Conservation (phyloP, 2,888 invertebrate species). For the Pycnomerus fuliginosus region DNA sequence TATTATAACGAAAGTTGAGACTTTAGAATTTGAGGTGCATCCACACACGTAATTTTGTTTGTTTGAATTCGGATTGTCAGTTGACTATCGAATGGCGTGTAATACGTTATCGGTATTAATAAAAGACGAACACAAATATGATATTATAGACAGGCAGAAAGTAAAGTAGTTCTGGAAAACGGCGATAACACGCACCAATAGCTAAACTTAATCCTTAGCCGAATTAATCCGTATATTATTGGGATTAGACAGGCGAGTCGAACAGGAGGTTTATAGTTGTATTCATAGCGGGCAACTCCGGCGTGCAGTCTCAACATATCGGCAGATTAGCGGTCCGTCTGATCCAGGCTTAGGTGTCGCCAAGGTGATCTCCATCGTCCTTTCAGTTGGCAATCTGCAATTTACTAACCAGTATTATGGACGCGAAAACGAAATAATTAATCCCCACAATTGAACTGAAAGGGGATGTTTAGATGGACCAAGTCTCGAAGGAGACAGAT, state of each 20-base stretch:
- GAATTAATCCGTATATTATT: constrained; percentile 54
- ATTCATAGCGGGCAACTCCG: constrained; percentile 49
- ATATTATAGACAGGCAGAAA: no score
- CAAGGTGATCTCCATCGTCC: constrained; percentile 42
- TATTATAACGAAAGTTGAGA: no score
- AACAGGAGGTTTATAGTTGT: constrained; percentile 46
- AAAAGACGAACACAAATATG: no score
- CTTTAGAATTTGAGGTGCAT: no score
- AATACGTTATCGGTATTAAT: no score
- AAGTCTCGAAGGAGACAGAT: constrained; percentile 39
- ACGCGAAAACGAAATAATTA: constrained; percentile 19
- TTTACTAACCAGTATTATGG: constrained; percentile 3
- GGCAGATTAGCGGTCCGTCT: constrained; percentile 63
- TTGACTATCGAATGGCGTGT: no score
- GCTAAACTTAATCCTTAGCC: constrained; percentile 50
- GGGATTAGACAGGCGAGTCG: constrained; percentile 48
- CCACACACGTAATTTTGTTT: no score
- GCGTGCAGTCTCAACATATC: constrained; percentile 66
- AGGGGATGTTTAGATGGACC: no score
- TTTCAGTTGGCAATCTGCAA: constrained; percentile 22
- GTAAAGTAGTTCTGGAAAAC: constrained; percentile 44
- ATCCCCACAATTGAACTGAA: constrained; percentile 11
- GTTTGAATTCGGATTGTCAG: no score
- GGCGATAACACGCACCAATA: constrained; percentile 54
- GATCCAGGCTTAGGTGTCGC: constrained; percentile 46